Evolutionary conservation across 2,797 vertebrate genomes (phyloP).

Genomic region (Pitangus sulphuratus): DNA sequence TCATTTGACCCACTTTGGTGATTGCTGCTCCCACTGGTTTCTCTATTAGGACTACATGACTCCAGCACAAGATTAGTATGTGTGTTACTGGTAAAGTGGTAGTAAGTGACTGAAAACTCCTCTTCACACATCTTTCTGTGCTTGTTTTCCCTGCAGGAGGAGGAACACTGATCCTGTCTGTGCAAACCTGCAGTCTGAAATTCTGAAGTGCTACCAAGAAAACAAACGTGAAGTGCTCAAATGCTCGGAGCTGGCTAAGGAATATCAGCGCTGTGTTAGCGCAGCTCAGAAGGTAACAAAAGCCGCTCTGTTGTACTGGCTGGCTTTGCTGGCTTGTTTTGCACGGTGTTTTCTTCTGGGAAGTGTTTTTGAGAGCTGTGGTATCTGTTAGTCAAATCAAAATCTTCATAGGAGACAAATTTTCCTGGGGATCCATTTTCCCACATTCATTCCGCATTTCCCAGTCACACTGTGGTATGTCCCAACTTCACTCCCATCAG

Average conservation of each 20-base stretch:
- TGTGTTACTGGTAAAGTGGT: not conserved
- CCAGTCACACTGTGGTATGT: not conserved
- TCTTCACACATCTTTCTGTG: not conserved
- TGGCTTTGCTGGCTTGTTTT: slow-evolving; percentile 21
- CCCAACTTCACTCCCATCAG: not conserved
- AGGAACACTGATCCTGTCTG: slow-evolving; percentile 85
- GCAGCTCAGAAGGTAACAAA: slow-evolving; percentile 87
- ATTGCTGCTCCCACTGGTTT: not conserved
- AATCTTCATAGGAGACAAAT: not conserved
- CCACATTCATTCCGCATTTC: not conserved
- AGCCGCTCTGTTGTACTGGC: not conserved
- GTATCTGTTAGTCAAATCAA: not conserved
- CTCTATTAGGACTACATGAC: not conserved
- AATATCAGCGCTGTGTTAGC: slow-evolving; percentile 89
- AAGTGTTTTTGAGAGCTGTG: not conserved
- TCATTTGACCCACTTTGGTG: not conserved
- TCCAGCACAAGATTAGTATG: not conserved
- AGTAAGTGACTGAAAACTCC: not conserved
- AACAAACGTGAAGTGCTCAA: slow-evolving; percentile 84
- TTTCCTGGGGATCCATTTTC: not conserved
- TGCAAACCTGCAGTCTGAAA: slow-evolving; percentile 84
- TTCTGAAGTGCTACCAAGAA: slow-evolving; percentile 88
- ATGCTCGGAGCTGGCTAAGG: slow-evolving; percentile 90
- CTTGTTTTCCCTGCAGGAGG: slow-evolving; percentile 73
- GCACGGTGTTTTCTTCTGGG: not conserved